These are phyloP conservation scores for Lymantria dispar DNA, from an alignment of 2,888 invertebrate genomes.

Conservation along the genomic window DNA sequence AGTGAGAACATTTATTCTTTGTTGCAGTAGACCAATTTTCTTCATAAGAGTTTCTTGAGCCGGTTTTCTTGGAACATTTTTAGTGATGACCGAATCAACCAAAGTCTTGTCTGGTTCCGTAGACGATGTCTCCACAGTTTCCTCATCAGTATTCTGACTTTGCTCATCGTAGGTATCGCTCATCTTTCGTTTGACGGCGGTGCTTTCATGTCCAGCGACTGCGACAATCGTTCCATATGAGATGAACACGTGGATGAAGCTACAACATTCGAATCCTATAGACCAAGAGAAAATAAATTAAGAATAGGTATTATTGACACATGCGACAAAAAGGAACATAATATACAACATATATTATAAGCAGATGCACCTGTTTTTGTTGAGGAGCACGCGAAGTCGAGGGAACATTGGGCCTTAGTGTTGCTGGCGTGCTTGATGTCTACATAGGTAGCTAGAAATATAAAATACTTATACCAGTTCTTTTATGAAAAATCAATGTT, in stretches of 20 bases:
- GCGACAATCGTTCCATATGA: conserved; percentile 11
- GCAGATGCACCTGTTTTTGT: too few species aligned
- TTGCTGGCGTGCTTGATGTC: too few species aligned
- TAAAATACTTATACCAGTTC: too few species aligned
- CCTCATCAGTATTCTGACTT: too few species aligned
- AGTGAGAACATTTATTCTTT: conserved; percentile 21
- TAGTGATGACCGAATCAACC: conserved; percentile 20
- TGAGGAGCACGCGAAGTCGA: too few species aligned
- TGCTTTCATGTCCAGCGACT: conserved; percentile 17
- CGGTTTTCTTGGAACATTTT: conserved; percentile 16
- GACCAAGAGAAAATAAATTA: conserved; percentile 14
- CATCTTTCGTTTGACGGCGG: conserved; percentile 12
- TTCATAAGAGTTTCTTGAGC: conserved; percentile 16
- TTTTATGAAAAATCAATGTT: too few species aligned
- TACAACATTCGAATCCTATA: too few species aligned
- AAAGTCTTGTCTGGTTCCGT: conserved; percentile 12
- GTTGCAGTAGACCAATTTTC: conserved; percentile 15
- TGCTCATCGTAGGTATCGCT: conserved; percentile 6
- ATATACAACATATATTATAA: too few species aligned
- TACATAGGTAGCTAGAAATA: too few species aligned
- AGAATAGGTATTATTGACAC: too few species aligned
- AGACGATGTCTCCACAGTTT: conserved; percentile 9
- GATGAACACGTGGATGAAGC: conserved; percentile 13
- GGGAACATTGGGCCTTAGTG: too few species aligned
- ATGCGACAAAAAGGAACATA: too few species aligned